phyloP scores from a whole-genome alignment of 2,888 invertebrate genomes.

The Thecophora atra region DNA sequence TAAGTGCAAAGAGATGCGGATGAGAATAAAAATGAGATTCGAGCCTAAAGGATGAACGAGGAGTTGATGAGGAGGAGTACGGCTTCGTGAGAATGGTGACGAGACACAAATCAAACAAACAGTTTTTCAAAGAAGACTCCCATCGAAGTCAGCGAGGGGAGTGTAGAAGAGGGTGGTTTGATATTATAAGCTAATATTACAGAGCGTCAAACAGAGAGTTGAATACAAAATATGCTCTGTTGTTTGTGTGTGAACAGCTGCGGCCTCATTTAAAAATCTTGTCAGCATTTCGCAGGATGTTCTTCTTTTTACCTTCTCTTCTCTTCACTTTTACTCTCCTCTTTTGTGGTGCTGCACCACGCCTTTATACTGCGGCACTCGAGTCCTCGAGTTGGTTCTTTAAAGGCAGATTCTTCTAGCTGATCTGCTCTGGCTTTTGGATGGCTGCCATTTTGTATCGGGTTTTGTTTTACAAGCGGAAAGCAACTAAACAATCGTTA shows the following conservation, averaged over 20 bases:
- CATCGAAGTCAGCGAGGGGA: not conserved
- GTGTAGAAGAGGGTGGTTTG: not conserved
- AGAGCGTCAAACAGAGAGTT: conserved; percentile 1
- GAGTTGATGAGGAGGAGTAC: not conserved
- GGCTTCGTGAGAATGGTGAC: not conserved
- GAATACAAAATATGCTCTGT: not conserved
- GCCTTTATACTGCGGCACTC: too few relatives aligned
- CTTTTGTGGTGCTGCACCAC: not conserved
- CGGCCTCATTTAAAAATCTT: conserved; percentile 56
- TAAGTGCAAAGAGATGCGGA: not conserved
- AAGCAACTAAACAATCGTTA: conserved; percentile 21
- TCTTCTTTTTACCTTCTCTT: conserved; percentile 8
- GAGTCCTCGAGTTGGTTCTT: not conserved
- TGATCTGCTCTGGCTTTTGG: conserved; percentile 1
- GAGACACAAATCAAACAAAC: not conserved
- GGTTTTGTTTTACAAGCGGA: not conserved
- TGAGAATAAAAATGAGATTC: not conserved
- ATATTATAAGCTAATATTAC: not conserved
- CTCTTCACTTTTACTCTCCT: not conserved
- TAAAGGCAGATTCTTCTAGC: conserved; percentile 1
- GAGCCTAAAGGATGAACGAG: not conserved
- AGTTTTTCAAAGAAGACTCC: conserved; percentile 1
- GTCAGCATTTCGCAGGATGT: conserved; percentile 53
- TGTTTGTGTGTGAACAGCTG: conserved; percentile 24
- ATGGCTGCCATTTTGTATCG: conserved; percentile 13